These are phyloP conservation scores for Dasypogon diadema DNA, from an alignment of 2,888 invertebrate genomes.

Conservation along the genomic window DNA sequence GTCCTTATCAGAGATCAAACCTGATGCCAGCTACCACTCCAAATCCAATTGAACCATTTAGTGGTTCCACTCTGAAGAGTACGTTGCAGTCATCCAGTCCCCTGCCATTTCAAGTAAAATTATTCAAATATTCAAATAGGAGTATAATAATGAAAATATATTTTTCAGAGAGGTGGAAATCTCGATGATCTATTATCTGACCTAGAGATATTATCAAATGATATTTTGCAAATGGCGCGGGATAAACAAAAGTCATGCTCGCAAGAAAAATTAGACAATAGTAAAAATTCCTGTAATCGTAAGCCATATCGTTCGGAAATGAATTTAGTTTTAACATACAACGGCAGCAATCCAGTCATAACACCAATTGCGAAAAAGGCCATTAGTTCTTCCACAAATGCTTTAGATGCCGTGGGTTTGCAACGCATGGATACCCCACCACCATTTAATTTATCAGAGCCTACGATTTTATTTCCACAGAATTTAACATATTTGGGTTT, in stretches of 20 bases:
- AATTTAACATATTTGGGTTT: conserved; percentile 67
- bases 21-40: background rate
- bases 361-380: conserved; percentile 57
- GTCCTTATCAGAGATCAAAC: conserved; percentile 41
- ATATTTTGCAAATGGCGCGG: conserved; percentile 65
- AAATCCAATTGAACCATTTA: conserved; percentile 62
- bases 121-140: background rate
- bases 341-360: conserved; percentile 62
- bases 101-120: conserved; percentile 54
- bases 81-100: conserved; percentile 53
- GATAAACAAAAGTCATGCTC: conserved; percentile 62
- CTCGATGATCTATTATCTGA: conserved; percentile 78
- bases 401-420: conserved; percentile 2
- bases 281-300: conserved; percentile 56
- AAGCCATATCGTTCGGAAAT: conserved; percentile 69
- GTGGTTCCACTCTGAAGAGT: conserved; percentile 67
- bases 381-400: conserved; percentile 54
- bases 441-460: conserved; percentile 65
- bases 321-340: conserved; percentile 66
- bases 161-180: conserved; percentile 72
- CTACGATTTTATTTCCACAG: conserved; percentile 67
- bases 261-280: conserved; percentile 50
- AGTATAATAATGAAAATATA: background rate
- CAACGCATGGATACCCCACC: conserved; percentile 58
- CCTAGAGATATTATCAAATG: conserved; percentile 73